phyloP scores from a whole-genome alignment of 2,113 vertebrate genomes.

The Tragelaphus scriptus region DNA sequence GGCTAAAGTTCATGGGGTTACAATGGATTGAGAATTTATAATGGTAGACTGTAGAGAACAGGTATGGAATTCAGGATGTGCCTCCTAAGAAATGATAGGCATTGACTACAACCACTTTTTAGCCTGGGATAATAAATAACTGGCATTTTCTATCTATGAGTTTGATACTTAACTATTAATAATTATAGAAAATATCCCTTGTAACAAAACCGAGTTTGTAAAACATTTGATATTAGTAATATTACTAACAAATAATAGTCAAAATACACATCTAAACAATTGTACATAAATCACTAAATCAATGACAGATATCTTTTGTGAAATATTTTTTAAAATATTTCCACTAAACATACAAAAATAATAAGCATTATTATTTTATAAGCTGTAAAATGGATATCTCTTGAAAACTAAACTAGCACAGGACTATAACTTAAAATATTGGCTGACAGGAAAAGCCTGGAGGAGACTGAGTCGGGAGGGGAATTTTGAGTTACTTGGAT shows the following conservation, averaged over 20 bases:
- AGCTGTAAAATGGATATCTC: background rate
- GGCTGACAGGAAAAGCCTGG: background rate
- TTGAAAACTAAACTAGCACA: background rate
- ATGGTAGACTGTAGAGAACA: background rate
- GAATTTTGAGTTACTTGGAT: background rate
- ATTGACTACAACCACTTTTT: background rate
- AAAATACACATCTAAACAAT: background rate
- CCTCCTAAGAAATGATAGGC: background rate
- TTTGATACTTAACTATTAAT: background rate
- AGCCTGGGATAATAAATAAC: background rate
- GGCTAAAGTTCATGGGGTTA: background rate
- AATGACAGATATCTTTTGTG: background rate
- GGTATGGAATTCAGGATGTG: background rate
- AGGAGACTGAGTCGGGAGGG: rapidly evolving
- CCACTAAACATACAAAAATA: background rate
- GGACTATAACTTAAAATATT: background rate
- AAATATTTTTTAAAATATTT: background rate
- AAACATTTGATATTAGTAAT: background rate
- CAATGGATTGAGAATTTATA: background rate
- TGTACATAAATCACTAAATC: background rate
- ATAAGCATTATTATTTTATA: background rate
- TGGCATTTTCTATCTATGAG: background rate
- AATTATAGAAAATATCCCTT: background rate
- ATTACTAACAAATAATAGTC: background rate
- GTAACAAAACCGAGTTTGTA: background rate